These are phyloP conservation scores for Carterocephalus palaemon DNA, from an alignment of 2,888 invertebrate genomes.

Conservation along the genomic window DNA sequence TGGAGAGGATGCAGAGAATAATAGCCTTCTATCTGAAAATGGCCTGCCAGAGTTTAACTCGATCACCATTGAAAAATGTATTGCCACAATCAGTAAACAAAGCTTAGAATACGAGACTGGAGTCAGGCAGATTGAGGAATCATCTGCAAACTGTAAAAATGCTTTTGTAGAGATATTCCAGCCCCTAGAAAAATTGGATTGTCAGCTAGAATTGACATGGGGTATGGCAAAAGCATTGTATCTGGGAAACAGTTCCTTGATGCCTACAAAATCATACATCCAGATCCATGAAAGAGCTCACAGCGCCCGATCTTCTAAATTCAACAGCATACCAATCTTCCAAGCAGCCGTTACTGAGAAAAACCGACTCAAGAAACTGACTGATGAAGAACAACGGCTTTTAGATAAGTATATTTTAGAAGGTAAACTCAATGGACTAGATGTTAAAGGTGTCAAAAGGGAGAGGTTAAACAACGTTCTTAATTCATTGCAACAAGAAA, in stretches of 20 bases:
- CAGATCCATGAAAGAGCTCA: constrained; percentile 89
- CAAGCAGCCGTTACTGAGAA: constrained; percentile 81
- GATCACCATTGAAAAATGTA: constrained; percentile 89
- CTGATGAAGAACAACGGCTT: constrained; percentile 83
- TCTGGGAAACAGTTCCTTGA: constrained; percentile 86
- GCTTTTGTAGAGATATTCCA: constrained; percentile 84
- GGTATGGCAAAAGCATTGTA: constrained; percentile 91
- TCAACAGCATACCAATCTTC: constrained; percentile 84
- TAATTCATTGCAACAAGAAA: constrained; percentile 77
- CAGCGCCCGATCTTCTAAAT: constrained; percentile 86
- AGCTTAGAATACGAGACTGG: constrained; percentile 89
- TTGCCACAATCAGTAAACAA: constrained; percentile 90
- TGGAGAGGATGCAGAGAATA: constrained; percentile 89
- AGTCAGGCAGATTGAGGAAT: constrained; percentile 83
- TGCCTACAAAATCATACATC: constrained; percentile 88
- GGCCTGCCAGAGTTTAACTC: constrained; percentile 89
- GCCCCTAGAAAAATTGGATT: constrained; percentile 85
- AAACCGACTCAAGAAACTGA: constrained; percentile 61
- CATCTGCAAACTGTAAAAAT: constrained; percentile 68
- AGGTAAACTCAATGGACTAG: constrained; percentile 89
- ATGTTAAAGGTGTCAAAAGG: constrained; percentile 76
- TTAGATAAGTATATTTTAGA: constrained; percentile 89
- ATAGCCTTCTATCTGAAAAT: constrained; percentile 84
- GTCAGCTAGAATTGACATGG: constrained; percentile 90
- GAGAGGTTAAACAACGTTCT: constrained; percentile 67